Conservation (phyloP, 2,113 vertebrate species). For the Chrysemys picta region DNA sequence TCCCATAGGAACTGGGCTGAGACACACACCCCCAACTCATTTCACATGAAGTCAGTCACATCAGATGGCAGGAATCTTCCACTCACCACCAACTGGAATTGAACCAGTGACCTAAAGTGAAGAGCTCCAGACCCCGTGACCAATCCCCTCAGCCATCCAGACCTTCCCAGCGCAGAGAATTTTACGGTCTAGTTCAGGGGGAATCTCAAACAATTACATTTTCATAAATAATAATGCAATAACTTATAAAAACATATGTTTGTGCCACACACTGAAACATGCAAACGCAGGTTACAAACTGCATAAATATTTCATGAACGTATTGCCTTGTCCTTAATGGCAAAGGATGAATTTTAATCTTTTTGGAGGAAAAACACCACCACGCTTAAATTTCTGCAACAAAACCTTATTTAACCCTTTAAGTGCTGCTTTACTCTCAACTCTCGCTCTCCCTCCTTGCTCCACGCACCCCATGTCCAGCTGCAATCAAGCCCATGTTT, state of each 20-base stretch:
- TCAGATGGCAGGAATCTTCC: too few relatives aligned
- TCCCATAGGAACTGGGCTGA: too few relatives aligned
- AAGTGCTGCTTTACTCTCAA: neutral
- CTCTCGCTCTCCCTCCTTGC: neutral
- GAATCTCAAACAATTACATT: neutral
- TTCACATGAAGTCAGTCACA: too few relatives aligned
- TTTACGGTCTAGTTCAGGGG: neutral
- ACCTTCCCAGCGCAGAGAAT: neutral
- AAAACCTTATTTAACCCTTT: neutral
- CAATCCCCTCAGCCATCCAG: too few relatives aligned
- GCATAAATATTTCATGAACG: neutral
- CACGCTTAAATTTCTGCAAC: neutral
- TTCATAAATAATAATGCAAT: neutral
- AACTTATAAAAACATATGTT: too few relatives aligned
- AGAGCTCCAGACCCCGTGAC: too few relatives aligned
- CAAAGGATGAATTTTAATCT: neutral
- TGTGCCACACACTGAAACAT: neutral
- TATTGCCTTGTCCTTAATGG: too few relatives aligned
- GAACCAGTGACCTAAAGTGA: too few relatives aligned
- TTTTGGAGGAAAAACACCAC: neutral
- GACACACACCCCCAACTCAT: too few relatives aligned
- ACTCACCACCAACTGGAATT: too few relatives aligned
- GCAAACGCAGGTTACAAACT: neutral
- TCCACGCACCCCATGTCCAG: neutral
- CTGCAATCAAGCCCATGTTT: neutral